Evolutionary conservation across 2,797 vertebrate species (phyloP), one percentile per base, ranked within the genome.

Genomic region (Thunnus albacares): DNA sequence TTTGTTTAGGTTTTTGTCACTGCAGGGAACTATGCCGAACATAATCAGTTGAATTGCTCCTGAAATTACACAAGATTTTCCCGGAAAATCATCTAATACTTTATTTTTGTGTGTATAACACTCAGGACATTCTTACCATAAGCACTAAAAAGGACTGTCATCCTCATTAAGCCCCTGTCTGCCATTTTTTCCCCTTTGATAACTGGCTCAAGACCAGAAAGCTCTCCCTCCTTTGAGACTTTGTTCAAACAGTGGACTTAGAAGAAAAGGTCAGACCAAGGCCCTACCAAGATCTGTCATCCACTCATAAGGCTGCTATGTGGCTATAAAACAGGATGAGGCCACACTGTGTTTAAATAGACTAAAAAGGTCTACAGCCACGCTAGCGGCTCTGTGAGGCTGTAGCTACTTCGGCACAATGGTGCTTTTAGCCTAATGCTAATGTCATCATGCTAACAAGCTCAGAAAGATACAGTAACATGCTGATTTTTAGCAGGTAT

Each of bases 171-270:
- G 75, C 77, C 8, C 41, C 24, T 57, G 41, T 45, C 78, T 20
- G 47, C 18, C 87, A 52, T 86, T 63, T 86, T 56, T 78, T 2
- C 41, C 65, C 33, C 58, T 53, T 0, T 77, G 12, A 78, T 83
- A 86, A 51, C 87, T 95, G 93, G 89, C 91, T 82, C 5, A 24
- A 74, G 58, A 89, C 77, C 93, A 94, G 83, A 87, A 59, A 68
- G 47, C n/a, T 60, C 22, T 26, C 24, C 83, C 65, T 92, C 82
- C 74, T 58, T 22, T 67, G 77, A 90, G 89, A 84, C 73, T 77
- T 22, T 49, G 70, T 89, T 88, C 73, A 85, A 90, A 90, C 83
- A 83, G 86, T 88, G 41, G 89, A 83, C 90, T 92, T 89, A 43
- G 14, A 81, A 49, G 30, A 90, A 91, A 86, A 72, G 65, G 83